phyloP scores from a whole-genome alignment of 2,113 vertebrate species.

The Syngnathus typhle region DNA sequence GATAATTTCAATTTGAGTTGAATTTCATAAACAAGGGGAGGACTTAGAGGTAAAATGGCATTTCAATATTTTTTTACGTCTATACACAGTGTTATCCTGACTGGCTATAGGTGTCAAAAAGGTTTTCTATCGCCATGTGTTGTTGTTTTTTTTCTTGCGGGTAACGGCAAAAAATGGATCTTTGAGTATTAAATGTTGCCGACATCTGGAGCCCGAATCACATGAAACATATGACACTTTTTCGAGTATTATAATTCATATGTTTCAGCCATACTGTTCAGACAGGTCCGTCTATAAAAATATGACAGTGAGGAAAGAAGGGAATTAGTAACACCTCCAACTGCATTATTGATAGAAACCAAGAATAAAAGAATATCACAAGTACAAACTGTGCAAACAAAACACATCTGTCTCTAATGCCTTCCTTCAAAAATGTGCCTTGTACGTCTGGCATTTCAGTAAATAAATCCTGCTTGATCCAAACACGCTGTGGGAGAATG shows the following conservation, averaged over 20 bases:
- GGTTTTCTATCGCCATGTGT: too few species aligned
- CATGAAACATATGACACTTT: not conserved
- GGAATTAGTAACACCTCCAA: not conserved
- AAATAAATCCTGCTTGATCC: not conserved
- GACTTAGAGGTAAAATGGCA: too few species aligned
- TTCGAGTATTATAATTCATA: not conserved
- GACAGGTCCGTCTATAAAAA: not conserved
- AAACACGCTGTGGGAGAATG: too few species aligned
- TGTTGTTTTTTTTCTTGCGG: too few species aligned
- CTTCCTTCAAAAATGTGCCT: not conserved
- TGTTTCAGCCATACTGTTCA: not conserved
- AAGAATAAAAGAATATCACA: not conserved
- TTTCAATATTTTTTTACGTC: too few species aligned
- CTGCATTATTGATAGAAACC: not conserved
- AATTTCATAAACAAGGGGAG: too few species aligned
- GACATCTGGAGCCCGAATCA: constrained; percentile 45
- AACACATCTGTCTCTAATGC: not conserved
- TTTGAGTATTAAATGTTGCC: too few species aligned
- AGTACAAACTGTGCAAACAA: not conserved
- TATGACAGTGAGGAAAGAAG: not conserved
- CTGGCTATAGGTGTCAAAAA: too few species aligned
- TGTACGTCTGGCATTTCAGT: not conserved
- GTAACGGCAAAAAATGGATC: too few species aligned
- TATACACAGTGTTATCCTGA: too few species aligned
- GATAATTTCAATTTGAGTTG: too few species aligned